A percentile compares a stretch with the other conserved stretches of the same genome.
Conservation (phyloP, 2,797 vertebrate genomes). For the Eidolon dupreanum region DNA sequence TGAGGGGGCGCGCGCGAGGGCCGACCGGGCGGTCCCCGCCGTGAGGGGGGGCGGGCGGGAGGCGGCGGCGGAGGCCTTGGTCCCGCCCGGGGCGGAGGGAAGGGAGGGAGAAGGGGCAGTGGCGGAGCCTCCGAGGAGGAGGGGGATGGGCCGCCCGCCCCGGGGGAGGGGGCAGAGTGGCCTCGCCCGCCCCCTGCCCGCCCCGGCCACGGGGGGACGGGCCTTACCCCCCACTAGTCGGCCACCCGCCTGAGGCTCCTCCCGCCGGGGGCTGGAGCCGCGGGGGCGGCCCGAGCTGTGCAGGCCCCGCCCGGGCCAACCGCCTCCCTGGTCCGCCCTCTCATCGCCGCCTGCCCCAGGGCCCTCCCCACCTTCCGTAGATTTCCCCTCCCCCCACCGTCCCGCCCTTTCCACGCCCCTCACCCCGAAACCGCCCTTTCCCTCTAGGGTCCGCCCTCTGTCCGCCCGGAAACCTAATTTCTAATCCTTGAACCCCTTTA, state of each 20-base stretch:
- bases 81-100: conserved; percentile 83
- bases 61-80: conserved; percentile 80
- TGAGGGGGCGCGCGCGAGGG: conserved; percentile 82
- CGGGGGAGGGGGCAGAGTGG: conserved; percentile 81
- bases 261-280: conserved; percentile 69
- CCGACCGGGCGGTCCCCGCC: conserved; percentile 78
- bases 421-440: conserved; percentile 78
- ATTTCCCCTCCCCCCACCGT: background rate
- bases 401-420: conserved; percentile 79
- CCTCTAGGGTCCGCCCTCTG: conserved; percentile 46
- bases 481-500: background rate
- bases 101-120: conserved; percentile 81
- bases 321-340: conserved; percentile 68
- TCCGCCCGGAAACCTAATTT: conserved; percentile 37
- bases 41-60: conserved; percentile 81
- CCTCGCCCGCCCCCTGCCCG: conserved; percentile 81
- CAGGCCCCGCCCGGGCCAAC: conserved; percentile 74
- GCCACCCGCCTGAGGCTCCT: conserved; percentile 71
- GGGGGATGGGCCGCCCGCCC: conserved; percentile 82
- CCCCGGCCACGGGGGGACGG: conserved; percentile 77
- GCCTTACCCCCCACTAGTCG: conserved; percentile 70
- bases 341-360: conserved; percentile 52
- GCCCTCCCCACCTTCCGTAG: conserved; percentile 47
- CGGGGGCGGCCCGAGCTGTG: conserved; percentile 72
- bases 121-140: conserved; percentile 78